A percentile compares a stretch with the other conserved stretches of the same genome.
phyloP scores from a whole-genome alignment of 2,797 vertebrate genomes.

The Aratinga solstitialis region DNA sequence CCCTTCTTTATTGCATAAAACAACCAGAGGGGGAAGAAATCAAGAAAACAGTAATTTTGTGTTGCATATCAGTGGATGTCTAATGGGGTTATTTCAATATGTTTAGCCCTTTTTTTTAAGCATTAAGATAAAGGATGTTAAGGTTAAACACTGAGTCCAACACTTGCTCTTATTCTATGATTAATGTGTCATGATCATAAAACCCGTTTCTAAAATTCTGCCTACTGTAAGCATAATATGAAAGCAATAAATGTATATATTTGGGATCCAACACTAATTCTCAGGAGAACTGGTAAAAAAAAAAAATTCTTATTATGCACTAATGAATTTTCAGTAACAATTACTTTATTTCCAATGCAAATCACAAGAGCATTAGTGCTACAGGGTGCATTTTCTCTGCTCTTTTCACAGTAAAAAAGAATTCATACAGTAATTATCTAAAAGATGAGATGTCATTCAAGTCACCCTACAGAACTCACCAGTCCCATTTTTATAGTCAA shows the following conservation, averaged over 20 bases:
- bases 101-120: neutral
- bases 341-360: neutral
- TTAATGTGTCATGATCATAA: rapidly evolving
- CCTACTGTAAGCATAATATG: neutral
- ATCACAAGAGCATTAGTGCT: neutral
- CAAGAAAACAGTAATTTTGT: neutral
- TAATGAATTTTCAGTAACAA: neutral
- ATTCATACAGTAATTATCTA: neutral
- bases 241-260: neutral
- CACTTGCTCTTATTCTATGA: neutral
- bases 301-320: neutral
- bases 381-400: neutral
- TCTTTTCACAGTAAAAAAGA: neutral
- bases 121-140: neutral
- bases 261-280: neutral
- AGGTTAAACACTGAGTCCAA: neutral
- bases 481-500: neutral
- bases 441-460: neutral
- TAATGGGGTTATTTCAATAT: neutral
- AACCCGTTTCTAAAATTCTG: neutral
- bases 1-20: neutral
- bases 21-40: neutral
- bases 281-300: neutral
- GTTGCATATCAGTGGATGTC: neutral
- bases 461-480: neutral